phyloP scores from a whole-genome alignment of 2,113 vertebrate species.

The Saguinus imperator region DNA sequence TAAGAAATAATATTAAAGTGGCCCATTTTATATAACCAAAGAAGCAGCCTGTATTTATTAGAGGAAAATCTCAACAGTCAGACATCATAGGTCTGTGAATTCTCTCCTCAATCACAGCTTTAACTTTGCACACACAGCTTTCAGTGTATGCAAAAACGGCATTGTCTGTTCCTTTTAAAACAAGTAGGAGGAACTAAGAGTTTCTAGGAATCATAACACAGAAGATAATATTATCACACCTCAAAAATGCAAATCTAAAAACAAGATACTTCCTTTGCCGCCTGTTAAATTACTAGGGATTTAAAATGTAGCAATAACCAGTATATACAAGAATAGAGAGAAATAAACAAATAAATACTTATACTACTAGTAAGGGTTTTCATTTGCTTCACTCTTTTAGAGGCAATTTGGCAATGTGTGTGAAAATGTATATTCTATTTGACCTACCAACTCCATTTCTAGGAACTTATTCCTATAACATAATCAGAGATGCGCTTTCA shows the following conservation, averaged over 20 bases:
- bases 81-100: neutral
- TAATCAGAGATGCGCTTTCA: neutral
- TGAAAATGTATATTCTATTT: neutral
- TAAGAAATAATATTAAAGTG: neutral
- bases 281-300: neutral
- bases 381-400: neutral
- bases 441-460: neutral
- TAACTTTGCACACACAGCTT: neutral
- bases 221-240: neutral
- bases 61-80: neutral
- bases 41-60: neutral
- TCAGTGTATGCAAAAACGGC: neutral
- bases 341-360: neutral
- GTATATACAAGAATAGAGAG: neutral
- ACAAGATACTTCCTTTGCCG: neutral
- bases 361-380: neutral
- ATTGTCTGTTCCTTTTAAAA: constrained; percentile 1
- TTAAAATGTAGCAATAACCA: neutral
- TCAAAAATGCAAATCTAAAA: constrained; percentile 31
- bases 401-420: neutral
- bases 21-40: neutral
- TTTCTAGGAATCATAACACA: constrained; percentile 3
- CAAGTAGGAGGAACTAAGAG: neutral
- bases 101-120: neutral
- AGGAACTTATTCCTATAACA: constrained; percentile 5